phyloP scores from a whole-genome alignment of 2,888 invertebrate species.

The Sarcophaga carnaria region DNA sequence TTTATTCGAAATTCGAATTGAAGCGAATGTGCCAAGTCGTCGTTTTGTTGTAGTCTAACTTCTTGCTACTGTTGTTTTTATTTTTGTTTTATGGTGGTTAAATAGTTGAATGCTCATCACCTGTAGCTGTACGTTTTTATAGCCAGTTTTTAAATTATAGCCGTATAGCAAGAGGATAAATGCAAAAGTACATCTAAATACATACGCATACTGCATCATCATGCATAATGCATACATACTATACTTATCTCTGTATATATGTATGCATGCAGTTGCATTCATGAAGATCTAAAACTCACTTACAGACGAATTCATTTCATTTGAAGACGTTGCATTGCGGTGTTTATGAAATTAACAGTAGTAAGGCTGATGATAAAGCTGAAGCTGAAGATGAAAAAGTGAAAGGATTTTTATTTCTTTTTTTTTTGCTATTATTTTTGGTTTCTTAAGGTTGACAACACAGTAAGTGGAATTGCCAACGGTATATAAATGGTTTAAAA shows the following conservation, averaged over 20 bases:
- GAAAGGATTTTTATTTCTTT: slow-evolving; percentile 47
- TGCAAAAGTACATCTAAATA: background rate
- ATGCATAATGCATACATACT: background rate
- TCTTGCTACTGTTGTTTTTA: slow-evolving; percentile 41
- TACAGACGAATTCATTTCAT: background rate
- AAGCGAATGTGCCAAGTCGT: slow-evolving; percentile 7
- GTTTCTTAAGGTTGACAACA: background rate
- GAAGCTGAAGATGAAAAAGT: slow-evolving; percentile 35
- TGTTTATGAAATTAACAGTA: slow-evolving; percentile 22
- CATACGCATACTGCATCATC: background rate
- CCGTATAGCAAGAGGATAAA: slow-evolving; percentile 33
- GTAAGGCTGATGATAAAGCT: background rate
- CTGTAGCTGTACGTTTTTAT: slow-evolving; percentile 4
- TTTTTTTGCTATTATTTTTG: background rate
- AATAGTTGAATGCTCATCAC: slow-evolving; percentile 54
- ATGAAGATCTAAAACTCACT: background rate
- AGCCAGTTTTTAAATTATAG: slow-evolving; percentile 30
- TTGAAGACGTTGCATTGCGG: background rate
- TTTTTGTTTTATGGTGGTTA: slow-evolving; percentile 23
- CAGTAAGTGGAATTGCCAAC: background rate
- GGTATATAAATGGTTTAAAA: background rate
- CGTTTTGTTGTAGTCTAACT: background rate
- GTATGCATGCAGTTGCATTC: background rate
- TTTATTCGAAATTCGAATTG: slow-evolving; percentile 12
- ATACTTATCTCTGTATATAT: background rate